Conservation (phyloP, 2,888 invertebrate species). For the Allygus modestus region DNA sequence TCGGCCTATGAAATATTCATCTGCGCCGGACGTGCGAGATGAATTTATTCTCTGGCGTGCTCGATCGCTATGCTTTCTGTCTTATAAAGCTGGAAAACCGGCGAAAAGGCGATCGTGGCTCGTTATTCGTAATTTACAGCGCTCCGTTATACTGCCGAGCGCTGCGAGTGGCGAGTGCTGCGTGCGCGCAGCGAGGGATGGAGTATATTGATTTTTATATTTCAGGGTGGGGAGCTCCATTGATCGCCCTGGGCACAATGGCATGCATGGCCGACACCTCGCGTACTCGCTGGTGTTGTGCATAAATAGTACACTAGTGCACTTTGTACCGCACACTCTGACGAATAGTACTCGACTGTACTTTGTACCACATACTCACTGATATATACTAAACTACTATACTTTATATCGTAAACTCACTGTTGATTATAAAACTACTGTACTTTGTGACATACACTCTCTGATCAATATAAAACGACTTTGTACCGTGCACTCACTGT, state of each 20-base stretch:
- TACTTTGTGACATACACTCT: no score
- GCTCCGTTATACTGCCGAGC: no score
- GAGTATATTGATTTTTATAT: constrained; percentile 54
- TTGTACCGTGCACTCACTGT: no score
- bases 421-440: no score
- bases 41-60: constrained; percentile 18
- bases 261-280: constrained; percentile 1
- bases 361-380: not conserved
- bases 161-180: not conserved
- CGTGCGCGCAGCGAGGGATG: not conserved
- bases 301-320: not conserved
- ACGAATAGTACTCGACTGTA: not conserved
- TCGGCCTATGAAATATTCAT: constrained; percentile 5
- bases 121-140: constrained; percentile 20
- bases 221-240: constrained; percentile 49
- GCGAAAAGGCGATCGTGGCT: not conserved
- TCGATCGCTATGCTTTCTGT: not conserved
- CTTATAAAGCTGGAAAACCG: not conserved
- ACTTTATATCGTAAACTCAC: no score
- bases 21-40: not conserved
- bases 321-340: not conserved
- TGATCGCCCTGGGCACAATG: constrained; percentile 45
- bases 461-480: no score
- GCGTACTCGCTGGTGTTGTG: constrained; percentile 1
- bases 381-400: not conserved